phyloP scores from a whole-genome alignment of 2,113 vertebrate species.

The Oplegnathus fasciatus region DNA sequence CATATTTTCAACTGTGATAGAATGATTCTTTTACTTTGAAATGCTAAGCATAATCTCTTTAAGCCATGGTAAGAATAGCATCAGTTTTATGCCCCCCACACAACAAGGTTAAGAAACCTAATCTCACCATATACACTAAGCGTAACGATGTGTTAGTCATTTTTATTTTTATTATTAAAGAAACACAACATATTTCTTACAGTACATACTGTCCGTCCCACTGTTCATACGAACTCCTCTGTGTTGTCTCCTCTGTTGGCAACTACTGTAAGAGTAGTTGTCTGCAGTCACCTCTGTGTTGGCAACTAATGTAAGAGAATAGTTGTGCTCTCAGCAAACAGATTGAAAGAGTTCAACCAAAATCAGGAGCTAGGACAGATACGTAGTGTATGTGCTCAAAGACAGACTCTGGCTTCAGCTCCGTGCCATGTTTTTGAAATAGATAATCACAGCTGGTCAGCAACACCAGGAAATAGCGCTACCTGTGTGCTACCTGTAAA shows the following conservation, averaged over 20 bases:
- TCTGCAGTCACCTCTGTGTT: no score
- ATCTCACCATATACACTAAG: neutral
- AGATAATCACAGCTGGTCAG: no score
- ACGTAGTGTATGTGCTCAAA: neutral
- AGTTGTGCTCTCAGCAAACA: neutral
- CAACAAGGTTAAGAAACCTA: constrained; percentile 12
- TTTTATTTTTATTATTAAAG: neutral
- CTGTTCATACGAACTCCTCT: neutral
- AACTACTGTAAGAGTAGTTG: neutral
- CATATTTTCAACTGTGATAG: constrained; percentile 37
- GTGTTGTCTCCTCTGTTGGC: neutral
- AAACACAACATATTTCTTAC: neutral
- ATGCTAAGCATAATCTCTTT: constrained; percentile 39
- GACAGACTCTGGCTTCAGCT: no score
- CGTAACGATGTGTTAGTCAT: neutral
- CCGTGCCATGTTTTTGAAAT: neutral
- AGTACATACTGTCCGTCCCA: neutral
- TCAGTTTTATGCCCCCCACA: neutral
- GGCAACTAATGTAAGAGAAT: neutral
- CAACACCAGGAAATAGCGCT: no score
- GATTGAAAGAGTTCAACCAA: neutral
- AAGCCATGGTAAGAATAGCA: constrained; percentile 40
- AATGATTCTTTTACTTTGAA: constrained; percentile 39
- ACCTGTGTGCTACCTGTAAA: no score
- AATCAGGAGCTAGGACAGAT: neutral